These are phyloP conservation scores for Ferrisia virgata DNA, from an alignment of 2,888 invertebrate species.

Conservation along the genomic window DNA sequence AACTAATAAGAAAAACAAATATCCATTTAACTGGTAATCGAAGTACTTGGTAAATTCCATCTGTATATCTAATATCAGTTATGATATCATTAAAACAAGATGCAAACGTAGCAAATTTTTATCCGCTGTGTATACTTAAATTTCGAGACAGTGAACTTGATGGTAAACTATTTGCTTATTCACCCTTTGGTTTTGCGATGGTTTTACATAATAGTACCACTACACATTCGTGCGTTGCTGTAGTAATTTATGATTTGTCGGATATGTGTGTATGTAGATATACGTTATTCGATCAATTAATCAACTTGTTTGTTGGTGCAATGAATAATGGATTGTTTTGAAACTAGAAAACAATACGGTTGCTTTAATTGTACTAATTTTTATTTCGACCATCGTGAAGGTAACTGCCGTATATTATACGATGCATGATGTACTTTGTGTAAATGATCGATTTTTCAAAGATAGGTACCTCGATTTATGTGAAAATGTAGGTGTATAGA, in stretches of 20 bases:
- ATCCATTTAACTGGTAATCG: too few relatives aligned
- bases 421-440: not conserved
- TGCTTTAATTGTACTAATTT: not conserved
- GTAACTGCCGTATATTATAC: too few relatives aligned
- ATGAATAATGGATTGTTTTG: conserved; percentile 9
- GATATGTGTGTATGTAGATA: too few relatives aligned
- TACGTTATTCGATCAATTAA: conserved; percentile 13
- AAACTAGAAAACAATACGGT: not conserved
- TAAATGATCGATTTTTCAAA: not conserved
- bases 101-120: not conserved
- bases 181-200: not conserved
- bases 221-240: not conserved
- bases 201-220: not conserved
- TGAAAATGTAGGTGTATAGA: not conserved
- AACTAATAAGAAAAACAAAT: too few relatives aligned
- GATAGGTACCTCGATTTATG: not conserved
- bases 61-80: too few relatives aligned
- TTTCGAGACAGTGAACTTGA: not conserved
- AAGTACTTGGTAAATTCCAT: too few relatives aligned
- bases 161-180: not conserved
- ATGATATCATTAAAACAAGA: too few relatives aligned
- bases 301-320: not conserved
- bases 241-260: conserved; percentile 10
- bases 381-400: not conserved
- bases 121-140: not conserved